Evolutionary conservation across 2,888 invertebrate species (phyloP), one percentile per base, ranked within the genome.

Genomic region (Hirtodrosophila histrioides): DNA sequence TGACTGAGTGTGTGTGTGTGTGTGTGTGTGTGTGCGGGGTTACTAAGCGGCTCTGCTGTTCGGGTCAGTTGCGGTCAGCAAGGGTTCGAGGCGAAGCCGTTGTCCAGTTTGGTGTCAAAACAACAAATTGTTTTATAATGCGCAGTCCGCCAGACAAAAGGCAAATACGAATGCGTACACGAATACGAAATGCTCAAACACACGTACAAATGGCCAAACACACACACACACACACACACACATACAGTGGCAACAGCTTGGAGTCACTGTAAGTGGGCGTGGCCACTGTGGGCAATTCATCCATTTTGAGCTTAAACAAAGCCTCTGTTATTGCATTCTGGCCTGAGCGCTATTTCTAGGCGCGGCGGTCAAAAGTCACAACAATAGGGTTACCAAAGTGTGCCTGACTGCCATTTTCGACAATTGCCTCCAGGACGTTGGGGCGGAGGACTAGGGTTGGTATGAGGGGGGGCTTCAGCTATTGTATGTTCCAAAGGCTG

Each of bases 91-190:
- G 57, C 46, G 39, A 40, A 51, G 51, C 50, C 67, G 57, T 17
- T 17, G 17, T 2, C 17, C 77, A 69, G 78, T 68, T 72, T 71
- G 88, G 88, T 88, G 88, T 88, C 80, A 84, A 78, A 68, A 77
- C 80, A 82, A 87, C 84, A 88, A 86, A 86, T 87, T 88, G 83
- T 85, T 88, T 85, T 86, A 85, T 87, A 87, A 87, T 85, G 77
- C 71, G 61, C 56, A 56, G 58, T 44, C 62, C 51, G 64, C 61
- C 74, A 76, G 74, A 82, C 85, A 82, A 82, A 84, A 70, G 82
- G 66, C 74, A 70, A 77, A 77, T 49, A 73, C 74, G 64, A 63
- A 64, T 46, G 58, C 36, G 66, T 36, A n/a, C n/a, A n/a, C n/a
- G n/a, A n/a, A n/a, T n/a, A n/a, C n/a, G n/a, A 27, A 9, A 46